Conservation (phyloP, 2,113 vertebrate genomes). For the Cololabis saira region DNA sequence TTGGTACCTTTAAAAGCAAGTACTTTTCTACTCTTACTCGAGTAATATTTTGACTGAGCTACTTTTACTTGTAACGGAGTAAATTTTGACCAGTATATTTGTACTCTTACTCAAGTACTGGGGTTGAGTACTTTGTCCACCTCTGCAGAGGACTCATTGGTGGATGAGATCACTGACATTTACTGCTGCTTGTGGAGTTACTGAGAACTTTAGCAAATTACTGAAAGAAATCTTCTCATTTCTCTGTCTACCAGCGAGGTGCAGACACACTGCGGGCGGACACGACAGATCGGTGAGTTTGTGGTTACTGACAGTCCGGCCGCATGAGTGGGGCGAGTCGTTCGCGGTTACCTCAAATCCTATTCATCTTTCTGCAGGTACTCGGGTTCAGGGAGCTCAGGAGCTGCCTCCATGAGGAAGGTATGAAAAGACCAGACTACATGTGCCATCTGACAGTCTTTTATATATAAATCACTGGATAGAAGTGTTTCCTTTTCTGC, state of each 20-base stretch:
- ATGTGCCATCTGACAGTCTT: background rate
- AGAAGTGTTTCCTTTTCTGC: too few species aligned
- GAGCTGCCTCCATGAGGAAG: constrained; percentile 89
- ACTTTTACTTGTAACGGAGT: too few species aligned
- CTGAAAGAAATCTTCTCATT: constrained; percentile 3
- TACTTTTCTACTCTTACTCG: too few species aligned
- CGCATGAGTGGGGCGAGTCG: constrained; percentile 1
- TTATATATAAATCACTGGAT: background rate
- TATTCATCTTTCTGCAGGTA: constrained; percentile 74
- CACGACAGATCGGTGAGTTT: constrained; percentile 72
- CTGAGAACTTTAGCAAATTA: background rate
- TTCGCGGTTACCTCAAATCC: constrained; percentile 20
- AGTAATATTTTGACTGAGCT: too few species aligned
- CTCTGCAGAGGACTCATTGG: too few species aligned
- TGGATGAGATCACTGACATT: too few species aligned
- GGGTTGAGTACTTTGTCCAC: too few species aligned
- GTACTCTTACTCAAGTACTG: too few species aligned
- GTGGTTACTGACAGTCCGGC: constrained; percentile 9
- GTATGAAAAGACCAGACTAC: constrained; percentile 60
- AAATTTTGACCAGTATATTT: too few species aligned
- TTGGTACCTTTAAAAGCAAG: too few species aligned
- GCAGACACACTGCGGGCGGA: constrained; percentile 74
- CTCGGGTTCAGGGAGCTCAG: constrained; percentile 85
- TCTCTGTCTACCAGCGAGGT: constrained; percentile 58
- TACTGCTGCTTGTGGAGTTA: too few species aligned